Evolutionary conservation across 2,113 vertebrate species (phyloP).

Genomic region (Copsychus sechellarum): DNA sequence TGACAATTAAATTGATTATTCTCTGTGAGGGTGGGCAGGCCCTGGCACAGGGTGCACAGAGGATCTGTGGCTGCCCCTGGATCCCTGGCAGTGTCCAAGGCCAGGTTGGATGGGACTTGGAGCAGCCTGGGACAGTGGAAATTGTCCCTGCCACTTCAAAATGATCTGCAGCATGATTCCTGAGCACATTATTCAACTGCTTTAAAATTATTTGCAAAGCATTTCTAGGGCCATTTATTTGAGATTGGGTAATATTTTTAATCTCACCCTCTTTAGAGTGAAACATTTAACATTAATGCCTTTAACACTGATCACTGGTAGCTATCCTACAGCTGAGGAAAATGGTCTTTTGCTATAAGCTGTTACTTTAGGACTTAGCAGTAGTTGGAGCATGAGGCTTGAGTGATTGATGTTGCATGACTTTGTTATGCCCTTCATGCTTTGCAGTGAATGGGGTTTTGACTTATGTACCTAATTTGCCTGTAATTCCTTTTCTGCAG

Average conservation of each 20-base stretch:
- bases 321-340: not conserved
- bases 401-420: fast-evolving
- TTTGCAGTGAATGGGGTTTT: not conserved
- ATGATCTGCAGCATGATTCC: not conserved
- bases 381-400: not conserved
- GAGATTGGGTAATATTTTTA: not conserved
- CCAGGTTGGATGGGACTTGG: not conserved
- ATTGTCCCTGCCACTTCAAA: not conserved
- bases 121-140: fast-evolving
- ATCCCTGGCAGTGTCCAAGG: not conserved
- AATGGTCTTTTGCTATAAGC: fast-evolving
- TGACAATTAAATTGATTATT: not conserved
- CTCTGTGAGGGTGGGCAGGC: fast-evolving
- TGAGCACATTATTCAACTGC: not conserved
- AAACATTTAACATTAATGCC: not conserved
- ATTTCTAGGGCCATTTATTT: not conserved
- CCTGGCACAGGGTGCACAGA: not conserved
- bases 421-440: not conserved
- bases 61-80: not conserved
- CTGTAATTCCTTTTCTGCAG: not conserved
- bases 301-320: not conserved
- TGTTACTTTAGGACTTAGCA: not conserved
- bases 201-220: not conserved
- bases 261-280: not conserved
- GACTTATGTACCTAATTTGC: not conserved